Percentiles rank a stretch among this genome's conserved stretches.
Evolutionary conservation across 2,888 invertebrate genomes (phyloP).

Genomic region (Synanthedon andrenaeformis): DNA sequence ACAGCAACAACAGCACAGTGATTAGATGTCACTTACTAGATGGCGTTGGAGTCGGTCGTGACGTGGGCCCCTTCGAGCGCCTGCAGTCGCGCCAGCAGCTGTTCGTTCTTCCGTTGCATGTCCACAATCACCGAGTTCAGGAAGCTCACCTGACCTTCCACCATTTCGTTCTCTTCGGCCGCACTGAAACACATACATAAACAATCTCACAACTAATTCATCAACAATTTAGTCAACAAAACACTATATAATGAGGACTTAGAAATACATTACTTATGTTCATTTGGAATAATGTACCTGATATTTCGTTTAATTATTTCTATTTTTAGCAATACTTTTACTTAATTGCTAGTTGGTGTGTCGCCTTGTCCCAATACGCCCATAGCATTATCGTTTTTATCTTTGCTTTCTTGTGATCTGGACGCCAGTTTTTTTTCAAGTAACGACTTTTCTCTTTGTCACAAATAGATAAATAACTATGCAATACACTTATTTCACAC

Average conservation of each 20-base stretch:
- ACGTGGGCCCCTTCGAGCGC: conserved; percentile 77
- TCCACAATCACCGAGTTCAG: conserved; percentile 97
- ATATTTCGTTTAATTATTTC: too few relatives aligned
- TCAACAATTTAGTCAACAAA: too few relatives aligned
- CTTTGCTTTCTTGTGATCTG: conserved; percentile 32
- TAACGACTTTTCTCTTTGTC: conserved; percentile 46
- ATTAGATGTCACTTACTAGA: conserved; percentile 26
- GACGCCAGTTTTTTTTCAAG: conserved; percentile 43
- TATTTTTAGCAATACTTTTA: background rate
- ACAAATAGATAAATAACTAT: too few relatives aligned
- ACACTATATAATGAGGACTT: too few relatives aligned
- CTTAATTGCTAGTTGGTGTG: conserved; percentile 24
- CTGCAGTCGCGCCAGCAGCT: conserved; percentile 81
- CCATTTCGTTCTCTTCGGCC: conserved; percentile 73
- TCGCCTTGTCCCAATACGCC: conserved; percentile 48
- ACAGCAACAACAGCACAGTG: too few relatives aligned
- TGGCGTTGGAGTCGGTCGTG: conserved; percentile 27
- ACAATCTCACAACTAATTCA: background rate
- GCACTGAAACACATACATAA: conserved; percentile 6
- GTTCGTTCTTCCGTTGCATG: conserved; percentile 93
- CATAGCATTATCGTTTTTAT: conserved; percentile 50
- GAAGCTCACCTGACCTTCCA: conserved; percentile 86
- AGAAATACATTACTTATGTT: too few relatives aligned
- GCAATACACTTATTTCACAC: too few relatives aligned
- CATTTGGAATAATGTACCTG: too few relatives aligned